Conservation (phyloP, 1,140 invertebrate genomes). For the Apis dorsata region DNA sequence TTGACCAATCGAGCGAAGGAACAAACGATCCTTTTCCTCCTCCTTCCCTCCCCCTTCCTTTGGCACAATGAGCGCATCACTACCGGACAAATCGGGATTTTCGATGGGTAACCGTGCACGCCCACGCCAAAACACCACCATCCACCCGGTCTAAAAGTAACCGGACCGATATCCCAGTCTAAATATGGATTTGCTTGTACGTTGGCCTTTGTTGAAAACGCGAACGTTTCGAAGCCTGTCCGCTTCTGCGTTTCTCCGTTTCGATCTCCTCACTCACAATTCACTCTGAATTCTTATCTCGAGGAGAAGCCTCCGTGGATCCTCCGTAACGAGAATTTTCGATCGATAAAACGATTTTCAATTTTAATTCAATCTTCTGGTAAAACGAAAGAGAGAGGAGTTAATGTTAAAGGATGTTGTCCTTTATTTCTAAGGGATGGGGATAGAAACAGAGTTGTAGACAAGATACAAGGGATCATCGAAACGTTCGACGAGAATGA, state of each 20-base stretch:
- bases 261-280: not conserved
- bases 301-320: not conserved
- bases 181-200: slow-evolving; percentile 55
- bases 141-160: slow-evolving; percentile 49
- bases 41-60: no score
- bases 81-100: slow-evolving; percentile 6
- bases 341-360: not conserved
- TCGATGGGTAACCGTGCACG: slow-evolving; percentile 9
- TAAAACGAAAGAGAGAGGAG: not conserved
- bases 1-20: not conserved
- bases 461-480: no score
- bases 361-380: not conserved
- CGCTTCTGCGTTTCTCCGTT: not conserved
- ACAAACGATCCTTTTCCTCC: not conserved
- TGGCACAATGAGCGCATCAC: slow-evolving; percentile 23
- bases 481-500: no score
- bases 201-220: slow-evolving; percentile 23
- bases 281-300: slow-evolving; percentile 9
- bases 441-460: no score
- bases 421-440: no score
- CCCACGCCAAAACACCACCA: slow-evolving; percentile 23
- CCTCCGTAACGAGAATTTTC: not conserved
- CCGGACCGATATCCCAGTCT: slow-evolving; percentile 32
- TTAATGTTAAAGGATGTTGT: no score
- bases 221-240: not conserved